Conservation (phyloP, 2,888 invertebrate species). For the Cantharis rustica region DNA sequence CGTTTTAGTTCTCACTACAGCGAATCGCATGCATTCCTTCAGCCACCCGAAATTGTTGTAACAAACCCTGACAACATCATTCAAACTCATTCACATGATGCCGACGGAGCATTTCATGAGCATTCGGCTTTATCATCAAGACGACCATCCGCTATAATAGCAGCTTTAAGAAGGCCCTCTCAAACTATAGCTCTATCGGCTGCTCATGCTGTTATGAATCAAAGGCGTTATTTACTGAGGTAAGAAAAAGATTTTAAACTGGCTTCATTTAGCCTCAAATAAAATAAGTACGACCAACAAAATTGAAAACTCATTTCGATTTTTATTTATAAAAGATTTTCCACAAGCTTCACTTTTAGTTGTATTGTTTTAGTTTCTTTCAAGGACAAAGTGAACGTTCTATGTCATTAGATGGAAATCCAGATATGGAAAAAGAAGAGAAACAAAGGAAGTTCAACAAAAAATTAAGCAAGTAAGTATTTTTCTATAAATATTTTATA, state of each 20-base stretch:
- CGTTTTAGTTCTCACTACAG: neutral
- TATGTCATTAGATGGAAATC: slow-evolving; percentile 28
- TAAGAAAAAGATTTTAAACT: slow-evolving; percentile 15
- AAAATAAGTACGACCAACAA: neutral
- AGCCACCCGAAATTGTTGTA: slow-evolving; percentile 6
- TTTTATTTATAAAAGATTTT: neutral
- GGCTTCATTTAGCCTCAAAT: slow-evolving; percentile 6
- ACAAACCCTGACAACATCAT: slow-evolving; percentile 9
- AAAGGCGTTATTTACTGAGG: slow-evolving; percentile 47
- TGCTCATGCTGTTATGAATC: slow-evolving; percentile 54
- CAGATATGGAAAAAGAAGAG: slow-evolving; percentile 38
- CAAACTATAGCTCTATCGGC: slow-evolving; percentile 65
- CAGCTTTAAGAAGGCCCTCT: slow-evolving; percentile 66
- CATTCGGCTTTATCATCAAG: slow-evolving; percentile 50
- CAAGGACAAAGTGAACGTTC: slow-evolving; percentile 40
- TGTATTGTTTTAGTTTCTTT: slow-evolving; percentile 36
- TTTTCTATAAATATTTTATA: slow-evolving; percentile 8
- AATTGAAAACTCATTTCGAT: neutral
- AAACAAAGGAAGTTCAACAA: slow-evolving; percentile 54
- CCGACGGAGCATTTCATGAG: slow-evolving; percentile 19
- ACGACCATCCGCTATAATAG: slow-evolving; percentile 67
- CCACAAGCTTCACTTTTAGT: neutral
- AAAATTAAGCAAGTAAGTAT: slow-evolving; percentile 57
- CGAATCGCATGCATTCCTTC: slow-evolving; percentile 14
- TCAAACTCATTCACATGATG: slow-evolving; percentile 11